Conservation (phyloP, 2,797 vertebrate species). For the Notamacropus eugenii region DNA sequence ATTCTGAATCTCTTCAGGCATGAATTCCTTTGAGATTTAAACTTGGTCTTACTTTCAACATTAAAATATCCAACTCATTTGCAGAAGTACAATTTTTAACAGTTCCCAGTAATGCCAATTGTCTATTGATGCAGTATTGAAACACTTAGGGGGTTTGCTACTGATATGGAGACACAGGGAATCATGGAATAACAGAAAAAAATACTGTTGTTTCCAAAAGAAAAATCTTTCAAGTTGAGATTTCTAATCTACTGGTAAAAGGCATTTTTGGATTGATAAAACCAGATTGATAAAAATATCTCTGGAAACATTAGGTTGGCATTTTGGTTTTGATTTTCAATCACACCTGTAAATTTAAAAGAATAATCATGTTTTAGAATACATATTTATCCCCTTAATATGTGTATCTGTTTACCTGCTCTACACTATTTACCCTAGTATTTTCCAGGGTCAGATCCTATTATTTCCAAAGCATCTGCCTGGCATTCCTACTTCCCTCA, state of each 20-base stretch:
- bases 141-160: too few species aligned
- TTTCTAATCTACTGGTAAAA: too few species aligned
- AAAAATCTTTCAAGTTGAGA: too few species aligned
- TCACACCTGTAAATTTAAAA: background rate
- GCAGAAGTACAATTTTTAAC: background rate
- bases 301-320: background rate
- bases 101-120: background rate
- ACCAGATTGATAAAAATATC: background rate
- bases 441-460: background rate
- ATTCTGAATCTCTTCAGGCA: background rate
- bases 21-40: background rate
- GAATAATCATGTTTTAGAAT: conserved; percentile 1
- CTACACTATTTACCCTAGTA: background rate
- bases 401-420: background rate
- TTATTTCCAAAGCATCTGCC: background rate
- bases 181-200: too few species aligned
- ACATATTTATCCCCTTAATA: background rate
- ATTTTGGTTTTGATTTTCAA: background rate
- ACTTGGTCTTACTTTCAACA: background rate
- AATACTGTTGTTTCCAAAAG: too few species aligned
- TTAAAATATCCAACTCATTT: background rate
- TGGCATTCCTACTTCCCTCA: background rate
- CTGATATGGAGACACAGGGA: too few species aligned
- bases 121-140: too few species aligned
- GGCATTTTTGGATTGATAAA: too few species aligned